phyloP scores from a whole-genome alignment of 35 echinoderm and acorn worm genomes.

The Lytechinus pictus region DNA sequence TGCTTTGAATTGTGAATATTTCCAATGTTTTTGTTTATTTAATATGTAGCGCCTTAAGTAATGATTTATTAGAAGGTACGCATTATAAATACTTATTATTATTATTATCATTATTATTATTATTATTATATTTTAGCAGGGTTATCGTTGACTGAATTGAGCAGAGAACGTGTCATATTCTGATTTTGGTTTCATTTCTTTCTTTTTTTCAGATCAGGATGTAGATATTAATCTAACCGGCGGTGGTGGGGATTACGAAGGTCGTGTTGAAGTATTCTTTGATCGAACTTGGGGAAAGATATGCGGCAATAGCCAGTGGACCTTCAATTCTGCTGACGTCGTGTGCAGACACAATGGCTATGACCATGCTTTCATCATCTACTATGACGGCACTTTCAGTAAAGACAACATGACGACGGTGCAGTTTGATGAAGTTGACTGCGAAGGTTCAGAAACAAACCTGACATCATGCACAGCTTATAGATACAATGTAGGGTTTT shows the following conservation, averaged over 20 bases:
- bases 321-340: neutral
- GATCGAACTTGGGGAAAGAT: neutral
- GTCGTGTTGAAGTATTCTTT: conserved; percentile 35
- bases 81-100: too few relatives aligned
- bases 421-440: conserved; percentile 14
- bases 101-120: too few relatives aligned
- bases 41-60: too few relatives aligned
- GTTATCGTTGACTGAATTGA: too few relatives aligned
- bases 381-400: neutral
- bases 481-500: neutral
- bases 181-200: too few relatives aligned
- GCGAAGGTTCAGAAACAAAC: neutral
- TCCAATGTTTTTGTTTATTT: too few relatives aligned
- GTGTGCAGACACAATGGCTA: neutral
- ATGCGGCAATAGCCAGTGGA: neutral
- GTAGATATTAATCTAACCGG: neutral
- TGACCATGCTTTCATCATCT: neutral
- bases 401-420: neutral
- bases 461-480: conserved; percentile 13
- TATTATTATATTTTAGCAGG: too few relatives aligned
- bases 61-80: too few relatives aligned
- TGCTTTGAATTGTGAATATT: too few relatives aligned
- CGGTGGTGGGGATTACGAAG: conserved; percentile 6
- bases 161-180: too few relatives aligned
- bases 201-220: neutral